phyloP scores from a whole-genome alignment of 2,888 invertebrate species.

The Aricia artaxerxes region DNA sequence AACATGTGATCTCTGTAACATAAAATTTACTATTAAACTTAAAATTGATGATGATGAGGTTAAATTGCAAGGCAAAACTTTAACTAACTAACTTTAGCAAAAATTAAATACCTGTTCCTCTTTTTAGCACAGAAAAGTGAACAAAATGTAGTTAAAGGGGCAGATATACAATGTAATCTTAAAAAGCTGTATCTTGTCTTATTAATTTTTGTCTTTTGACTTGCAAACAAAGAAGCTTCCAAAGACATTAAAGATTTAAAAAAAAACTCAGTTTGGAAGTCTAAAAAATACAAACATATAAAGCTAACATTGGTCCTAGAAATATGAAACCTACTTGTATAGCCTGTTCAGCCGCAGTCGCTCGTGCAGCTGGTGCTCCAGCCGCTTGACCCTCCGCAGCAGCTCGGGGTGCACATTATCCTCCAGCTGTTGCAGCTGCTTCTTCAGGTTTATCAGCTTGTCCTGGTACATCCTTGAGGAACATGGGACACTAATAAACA shows the following conservation, averaged over 20 bases:
- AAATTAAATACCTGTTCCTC: no score
- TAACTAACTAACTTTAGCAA: no score
- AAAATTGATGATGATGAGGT: no score
- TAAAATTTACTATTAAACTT: neutral
- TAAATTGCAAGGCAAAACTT: no score
- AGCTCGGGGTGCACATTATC: conserved; percentile 94
- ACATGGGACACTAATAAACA: neutral
- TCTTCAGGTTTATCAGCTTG: conserved; percentile 92
- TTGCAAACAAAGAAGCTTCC: no score
- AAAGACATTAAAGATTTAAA: no score
- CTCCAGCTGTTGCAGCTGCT: conserved; percentile 93
- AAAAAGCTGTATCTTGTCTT: no score
- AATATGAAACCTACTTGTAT: conserved; percentile 62
- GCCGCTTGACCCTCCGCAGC: conserved; percentile 87
- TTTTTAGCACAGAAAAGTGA: no score
- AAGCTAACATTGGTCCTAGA: neutral
- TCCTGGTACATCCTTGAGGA: conserved; percentile 91
- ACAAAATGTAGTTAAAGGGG: no score
- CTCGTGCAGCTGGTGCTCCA: conserved; percentile 91
- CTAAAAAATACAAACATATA: neutral
- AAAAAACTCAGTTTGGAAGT: no score
- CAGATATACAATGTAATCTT: no score
- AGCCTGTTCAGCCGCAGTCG: conserved; percentile 88
- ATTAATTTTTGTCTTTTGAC: no score
- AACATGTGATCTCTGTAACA: conserved; percentile 86